phyloP scores from a whole-genome alignment of 2,888 invertebrate genomes.

The Polymixis flavicincta region DNA sequence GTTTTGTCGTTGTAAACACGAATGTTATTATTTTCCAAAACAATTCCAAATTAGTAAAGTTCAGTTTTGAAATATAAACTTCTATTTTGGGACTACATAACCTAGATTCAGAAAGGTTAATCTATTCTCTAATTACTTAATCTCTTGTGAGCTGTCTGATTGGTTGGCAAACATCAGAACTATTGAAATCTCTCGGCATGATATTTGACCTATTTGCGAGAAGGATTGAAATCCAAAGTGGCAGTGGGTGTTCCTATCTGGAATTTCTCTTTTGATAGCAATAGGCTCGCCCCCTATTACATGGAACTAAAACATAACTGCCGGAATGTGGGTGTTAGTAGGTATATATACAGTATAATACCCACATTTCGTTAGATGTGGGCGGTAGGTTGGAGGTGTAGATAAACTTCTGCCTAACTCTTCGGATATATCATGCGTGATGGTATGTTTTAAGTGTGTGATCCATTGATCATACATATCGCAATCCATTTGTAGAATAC shows the following conservation, averaged over 20 bases:
- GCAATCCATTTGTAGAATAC: not conserved
- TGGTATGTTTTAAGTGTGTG: no score
- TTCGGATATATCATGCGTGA: no score
- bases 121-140: not conserved
- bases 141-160: not conserved
- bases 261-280: no score
- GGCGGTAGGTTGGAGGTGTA: no score
- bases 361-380: no score
- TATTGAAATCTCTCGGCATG: not conserved
- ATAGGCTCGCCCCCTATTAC: no score
- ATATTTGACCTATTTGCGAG: not conserved
- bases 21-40: not conserved
- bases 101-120: not conserved
- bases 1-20: not conserved
- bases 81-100: not conserved
- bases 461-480: no score
- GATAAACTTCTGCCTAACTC: no score
- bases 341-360: no score
- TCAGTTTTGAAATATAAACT: not conserved
- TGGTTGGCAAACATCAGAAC: not conserved
- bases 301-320: no score
- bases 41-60: not conserved
- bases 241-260: no score
- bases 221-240: not conserved
- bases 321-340: no score